Percentiles rank a stretch among this genome's conserved stretches.
These are phyloP conservation scores for Tapirus terrestris DNA, from an alignment of 2,113 vertebrate species.

Conservation along the genomic window DNA sequence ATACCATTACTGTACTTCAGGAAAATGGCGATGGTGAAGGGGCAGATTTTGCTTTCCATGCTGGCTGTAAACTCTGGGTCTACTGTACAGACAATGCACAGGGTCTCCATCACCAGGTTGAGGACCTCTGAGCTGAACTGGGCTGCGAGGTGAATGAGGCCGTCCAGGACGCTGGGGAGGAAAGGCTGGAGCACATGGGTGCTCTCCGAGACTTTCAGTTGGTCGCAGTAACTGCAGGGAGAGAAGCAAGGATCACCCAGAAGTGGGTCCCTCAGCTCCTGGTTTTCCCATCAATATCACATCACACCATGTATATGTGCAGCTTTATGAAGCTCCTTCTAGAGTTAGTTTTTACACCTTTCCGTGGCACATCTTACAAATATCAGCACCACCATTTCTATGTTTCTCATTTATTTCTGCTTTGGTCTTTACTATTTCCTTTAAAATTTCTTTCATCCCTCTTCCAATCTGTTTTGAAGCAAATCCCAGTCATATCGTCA, in stretches of 20 bases:
- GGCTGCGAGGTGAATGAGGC: conserved; percentile 95
- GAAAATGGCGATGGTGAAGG: conserved; percentile 98
- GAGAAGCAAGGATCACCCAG: neutral
- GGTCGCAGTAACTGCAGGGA: conserved; percentile 95
- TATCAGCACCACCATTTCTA: neutral
- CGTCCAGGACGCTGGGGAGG: conserved; percentile 97
- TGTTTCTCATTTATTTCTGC: neutral
- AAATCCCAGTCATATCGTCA: neutral
- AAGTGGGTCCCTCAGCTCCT: neutral
- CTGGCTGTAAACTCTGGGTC: conserved; percentile 95
- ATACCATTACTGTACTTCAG: conserved; percentile 98
- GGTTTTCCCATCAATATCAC: neutral
- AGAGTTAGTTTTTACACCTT: neutral
- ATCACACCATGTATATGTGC: neutral
- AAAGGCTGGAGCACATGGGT: conserved; percentile 96
- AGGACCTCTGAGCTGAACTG: conserved; percentile 98
- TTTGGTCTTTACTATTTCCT: neutral
- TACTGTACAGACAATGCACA: conserved; percentile 97
- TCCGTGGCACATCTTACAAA: neutral
- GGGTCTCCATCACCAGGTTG: conserved; percentile 98
- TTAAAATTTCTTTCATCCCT: neutral
- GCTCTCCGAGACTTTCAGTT: conserved; percentile 96
- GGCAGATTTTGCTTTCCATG: conserved; percentile 97
- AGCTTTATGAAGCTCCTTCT: neutral
- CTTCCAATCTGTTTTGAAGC: neutral